Evolutionary conservation across 2,888 invertebrate species (phyloP), one percentile per base, ranked within the genome.

Genomic region (Drosophila demipolita): DNA sequence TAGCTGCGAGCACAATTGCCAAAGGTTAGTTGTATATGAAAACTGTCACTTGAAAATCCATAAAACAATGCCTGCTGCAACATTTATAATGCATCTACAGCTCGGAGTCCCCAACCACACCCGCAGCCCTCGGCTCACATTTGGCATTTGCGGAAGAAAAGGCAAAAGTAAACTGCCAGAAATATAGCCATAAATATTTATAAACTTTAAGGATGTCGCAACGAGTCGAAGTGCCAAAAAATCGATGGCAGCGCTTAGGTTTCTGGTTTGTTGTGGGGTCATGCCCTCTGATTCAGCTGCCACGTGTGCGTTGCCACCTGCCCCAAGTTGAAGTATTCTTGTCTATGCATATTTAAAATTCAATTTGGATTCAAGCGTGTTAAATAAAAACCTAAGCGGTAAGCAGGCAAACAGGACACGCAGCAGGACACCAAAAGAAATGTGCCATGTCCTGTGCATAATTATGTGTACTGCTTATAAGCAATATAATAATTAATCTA

Each of bases 331-430:
- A 66, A 76, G 73, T 69, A 36, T 50, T 65, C 48, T 58, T 60
- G 65, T 53, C 67, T 73, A 61, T 88, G 74, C 78, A 87, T 87
- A 83, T 88, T 87, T 87, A 86, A 87, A 87, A 84, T 86, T 84
- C 84, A 84, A 87, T 87, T 87, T 86, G 75, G 83, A 80, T 84
- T 81, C 75, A 78, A 61, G 69, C 83, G 86, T 82, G 78, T 64
- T 58, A 61, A 66, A 69, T 50, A 72, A 73, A 81, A 73, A 35
- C n/a, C 2, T 6, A 29, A 66, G 65, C 69, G 73, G 75, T 78
- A 75, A 79, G 55, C 29, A 38, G 50, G 23, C 4, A 29, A 55
- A 36, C 15, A 65, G 71, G 32, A 57, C 45, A 55, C 48, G 36
- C 48, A 38, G 29, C 15, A 35, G 45, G 45, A 8, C 23, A 45